Percentiles rank a stretch among this genome's conserved stretches.
Evolutionary conservation across 2,797 vertebrate genomes (phyloP).

Genomic region (Sebastes trivittatus): DNA sequence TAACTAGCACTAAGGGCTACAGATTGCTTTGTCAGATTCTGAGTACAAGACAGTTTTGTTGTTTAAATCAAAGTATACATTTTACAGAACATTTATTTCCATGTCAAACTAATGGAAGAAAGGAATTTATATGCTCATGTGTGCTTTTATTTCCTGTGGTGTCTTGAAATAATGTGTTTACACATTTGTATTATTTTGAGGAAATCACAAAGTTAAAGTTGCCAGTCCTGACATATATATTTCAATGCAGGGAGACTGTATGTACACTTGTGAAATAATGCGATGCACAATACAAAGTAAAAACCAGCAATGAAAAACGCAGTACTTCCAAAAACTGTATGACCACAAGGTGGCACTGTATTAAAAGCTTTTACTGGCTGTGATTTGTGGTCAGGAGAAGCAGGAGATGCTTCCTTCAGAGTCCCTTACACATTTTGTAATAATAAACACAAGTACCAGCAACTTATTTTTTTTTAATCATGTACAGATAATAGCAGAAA

Average conservation of each 20-base stretch:
- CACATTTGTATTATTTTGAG: conserved; percentile 28
- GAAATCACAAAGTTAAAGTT: conserved; percentile 6
- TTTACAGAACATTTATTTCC: neutral
- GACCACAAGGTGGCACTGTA: conserved; percentile 69
- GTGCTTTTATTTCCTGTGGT: neutral
- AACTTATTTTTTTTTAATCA: neutral
- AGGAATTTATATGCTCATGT: neutral
- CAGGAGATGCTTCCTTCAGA: neutral
- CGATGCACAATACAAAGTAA: conserved; percentile 18
- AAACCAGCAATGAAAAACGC: conserved; percentile 33
- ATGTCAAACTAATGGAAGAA: conserved; percentile 4
- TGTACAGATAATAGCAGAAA: neutral
- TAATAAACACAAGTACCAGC: conserved; percentile 10
- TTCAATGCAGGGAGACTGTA: conserved; percentile 23
- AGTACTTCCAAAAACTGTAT: neutral
- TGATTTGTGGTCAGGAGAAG: neutral
- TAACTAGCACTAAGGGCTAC: conserved; percentile 40
- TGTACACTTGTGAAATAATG: conserved; percentile 16
- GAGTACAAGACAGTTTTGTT: neutral
- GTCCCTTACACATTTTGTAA: neutral
- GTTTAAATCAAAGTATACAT: neutral
- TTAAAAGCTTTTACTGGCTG: conserved; percentile 24
- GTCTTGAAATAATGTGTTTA: neutral
- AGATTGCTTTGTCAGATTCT: conserved; percentile 1
- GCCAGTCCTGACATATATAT: conserved; percentile 4